Evolutionary conservation across 92 coral and sea anemone genomes (phyloP).

Genomic region (Siderastrea siderea): DNA sequence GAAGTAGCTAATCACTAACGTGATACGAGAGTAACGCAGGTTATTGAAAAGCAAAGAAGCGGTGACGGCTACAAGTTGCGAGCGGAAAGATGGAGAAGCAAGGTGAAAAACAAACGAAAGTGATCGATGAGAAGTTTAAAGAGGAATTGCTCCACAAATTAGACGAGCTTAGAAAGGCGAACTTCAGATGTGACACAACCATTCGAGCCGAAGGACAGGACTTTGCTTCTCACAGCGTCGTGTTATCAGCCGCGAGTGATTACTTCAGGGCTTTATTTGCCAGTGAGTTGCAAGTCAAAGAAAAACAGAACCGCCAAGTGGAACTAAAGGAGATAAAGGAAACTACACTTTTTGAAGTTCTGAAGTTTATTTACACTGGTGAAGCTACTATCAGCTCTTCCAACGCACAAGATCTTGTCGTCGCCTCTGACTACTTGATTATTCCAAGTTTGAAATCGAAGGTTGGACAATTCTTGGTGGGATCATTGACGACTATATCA

Average conservation of each 20-base stretch:
- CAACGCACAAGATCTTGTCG: constrained; percentile 72
- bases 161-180: constrained; percentile 19
- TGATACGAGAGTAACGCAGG: too few species aligned
- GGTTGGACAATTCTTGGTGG: constrained; percentile 1
- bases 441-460: constrained; percentile 61
- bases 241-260: constrained; percentile 75
- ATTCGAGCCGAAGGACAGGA: constrained; percentile 73
- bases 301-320: constrained; percentile 35
- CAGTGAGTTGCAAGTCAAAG: constrained; percentile 57
- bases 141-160: neutral
- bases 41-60: too few species aligned
- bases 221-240: constrained; percentile 69
- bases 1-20: too few species aligned
- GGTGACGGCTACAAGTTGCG: too few species aligned
- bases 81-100: neutral
- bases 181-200: constrained; percentile 71
- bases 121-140: neutral
- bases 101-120: neutral
- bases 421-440: constrained; percentile 73
- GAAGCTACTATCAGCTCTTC: constrained; percentile 50
- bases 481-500: neutral
- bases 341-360: constrained; percentile 38
- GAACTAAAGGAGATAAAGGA: constrained; percentile 51
- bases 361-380: constrained; percentile 80
- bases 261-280: constrained; percentile 79